These are phyloP conservation scores for Tipula helvola DNA, from an alignment of 2,888 invertebrate species.

Conservation along the genomic window DNA sequence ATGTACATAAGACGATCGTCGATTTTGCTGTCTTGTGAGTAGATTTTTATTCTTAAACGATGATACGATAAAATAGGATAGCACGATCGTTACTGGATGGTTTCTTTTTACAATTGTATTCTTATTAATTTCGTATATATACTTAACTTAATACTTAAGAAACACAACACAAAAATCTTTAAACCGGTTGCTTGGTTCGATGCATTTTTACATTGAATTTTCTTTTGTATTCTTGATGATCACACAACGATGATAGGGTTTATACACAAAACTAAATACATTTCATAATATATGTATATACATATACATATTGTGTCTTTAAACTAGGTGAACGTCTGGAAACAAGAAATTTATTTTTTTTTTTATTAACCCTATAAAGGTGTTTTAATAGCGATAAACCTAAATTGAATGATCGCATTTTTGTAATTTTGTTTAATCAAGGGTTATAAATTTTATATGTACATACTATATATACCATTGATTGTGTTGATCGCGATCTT, in stretches of 20 bases:
- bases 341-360: neutral
- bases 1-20: neutral
- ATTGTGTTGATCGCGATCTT: neutral
- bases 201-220: slow-evolving; percentile 6
- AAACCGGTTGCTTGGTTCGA: slow-evolving; percentile 9
- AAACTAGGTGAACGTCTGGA: slow-evolving; percentile 4
- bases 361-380: neutral
- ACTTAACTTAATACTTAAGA: neutral
- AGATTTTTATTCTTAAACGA: neutral
- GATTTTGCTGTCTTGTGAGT: neutral
- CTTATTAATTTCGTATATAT: neutral
- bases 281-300: neutral
- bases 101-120: neutral
- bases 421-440: neutral
- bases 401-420: neutral
- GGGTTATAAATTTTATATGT: neutral
- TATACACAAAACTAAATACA: neutral
- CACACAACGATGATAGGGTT: neutral
- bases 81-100: neutral
- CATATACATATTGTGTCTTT: neutral
- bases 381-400: neutral
- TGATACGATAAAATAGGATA: neutral
- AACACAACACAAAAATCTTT: neutral
- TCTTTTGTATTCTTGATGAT: slow-evolving; percentile 5
- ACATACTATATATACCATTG: neutral